A percentile compares a stretch with the other conserved stretches of the same genome.
phyloP scores from a whole-genome alignment of 64 coral and sea anemone genomes.

The Orbicella faveolata region DNA sequence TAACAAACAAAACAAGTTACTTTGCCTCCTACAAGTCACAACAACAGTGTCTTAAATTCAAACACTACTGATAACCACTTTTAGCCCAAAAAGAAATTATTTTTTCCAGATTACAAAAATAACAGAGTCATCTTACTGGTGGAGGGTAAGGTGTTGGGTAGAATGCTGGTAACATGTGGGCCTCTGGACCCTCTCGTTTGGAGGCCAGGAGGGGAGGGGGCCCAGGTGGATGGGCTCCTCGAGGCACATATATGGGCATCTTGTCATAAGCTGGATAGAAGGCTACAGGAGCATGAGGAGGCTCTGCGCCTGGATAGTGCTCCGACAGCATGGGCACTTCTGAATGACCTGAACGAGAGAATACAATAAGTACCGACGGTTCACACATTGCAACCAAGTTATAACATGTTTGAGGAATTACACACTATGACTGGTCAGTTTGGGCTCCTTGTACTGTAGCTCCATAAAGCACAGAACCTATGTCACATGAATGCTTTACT shows the following conservation, averaged over 20 bases:
- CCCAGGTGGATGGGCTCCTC: slow-evolving; percentile 61
- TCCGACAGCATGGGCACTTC: slow-evolving; percentile 86
- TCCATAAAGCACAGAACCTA: no score
- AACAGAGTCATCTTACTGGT: slow-evolving; percentile 34
- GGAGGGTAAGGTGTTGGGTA: slow-evolving; percentile 77
- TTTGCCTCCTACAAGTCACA: no score
- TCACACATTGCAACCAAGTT: background rate
- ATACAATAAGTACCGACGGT: background rate
- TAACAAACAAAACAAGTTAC: no score
- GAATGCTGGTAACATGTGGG: slow-evolving; percentile 72
- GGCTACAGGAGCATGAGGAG: slow-evolving; percentile 57
- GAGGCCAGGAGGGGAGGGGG: slow-evolving; percentile 74
- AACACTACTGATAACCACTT: no score
- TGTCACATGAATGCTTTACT: no score
- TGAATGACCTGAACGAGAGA: slow-evolving; percentile 24
- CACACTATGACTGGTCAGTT: no score
- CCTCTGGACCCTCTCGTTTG: slow-evolving; percentile 69
- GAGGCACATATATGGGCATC: slow-evolving; percentile 79
- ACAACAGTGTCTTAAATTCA: no score
- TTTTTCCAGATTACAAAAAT: background rate
- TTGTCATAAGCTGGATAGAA: slow-evolving; percentile 77
- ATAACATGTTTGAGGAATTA: background rate
- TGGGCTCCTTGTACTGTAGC: no score
- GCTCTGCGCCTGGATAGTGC: slow-evolving; percentile 59
- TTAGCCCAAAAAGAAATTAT: background rate